Conservation (phyloP, 2,113 vertebrate species). For the Bufo bufo region DNA sequence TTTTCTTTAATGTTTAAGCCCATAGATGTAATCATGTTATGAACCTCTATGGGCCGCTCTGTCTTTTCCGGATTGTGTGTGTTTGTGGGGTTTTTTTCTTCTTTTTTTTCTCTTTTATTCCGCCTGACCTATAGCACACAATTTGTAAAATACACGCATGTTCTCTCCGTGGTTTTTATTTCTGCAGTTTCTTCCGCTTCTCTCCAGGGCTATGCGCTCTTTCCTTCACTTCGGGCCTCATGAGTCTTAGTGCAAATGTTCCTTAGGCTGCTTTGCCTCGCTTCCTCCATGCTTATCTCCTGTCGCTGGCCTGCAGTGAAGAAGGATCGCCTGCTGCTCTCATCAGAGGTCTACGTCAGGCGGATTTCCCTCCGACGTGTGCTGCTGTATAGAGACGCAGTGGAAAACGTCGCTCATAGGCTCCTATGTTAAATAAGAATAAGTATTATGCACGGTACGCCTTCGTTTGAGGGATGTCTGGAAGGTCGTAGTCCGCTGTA, state of each 20-base stretch:
- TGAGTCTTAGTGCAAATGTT: constrained; percentile 4
- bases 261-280: not conserved
- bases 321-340: not conserved
- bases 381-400: too few relatives aligned
- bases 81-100: too few relatives aligned
- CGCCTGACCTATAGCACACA: not conserved
- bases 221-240: not conserved
- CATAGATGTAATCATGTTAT: too few relatives aligned
- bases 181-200: not conserved
- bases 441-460: too few relatives aligned
- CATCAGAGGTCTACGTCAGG: not conserved
- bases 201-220: not conserved
- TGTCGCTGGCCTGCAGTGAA: not conserved
- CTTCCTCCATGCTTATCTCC: not conserved
- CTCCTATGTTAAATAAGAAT: too few relatives aligned
- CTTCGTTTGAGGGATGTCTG: too few relatives aligned
- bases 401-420: too few relatives aligned
- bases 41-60: not conserved
- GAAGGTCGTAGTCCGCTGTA: too few relatives aligned
- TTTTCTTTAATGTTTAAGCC: too few relatives aligned
- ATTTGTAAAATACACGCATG: not conserved
- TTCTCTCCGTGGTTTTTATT: not conserved
- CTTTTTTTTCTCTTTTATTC: not conserved
- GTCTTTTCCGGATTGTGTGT: not conserved
- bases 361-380: not conserved